phyloP scores from a whole-genome alignment of 2,113 vertebrate genomes.

The Nansenia antarctica region DNA sequence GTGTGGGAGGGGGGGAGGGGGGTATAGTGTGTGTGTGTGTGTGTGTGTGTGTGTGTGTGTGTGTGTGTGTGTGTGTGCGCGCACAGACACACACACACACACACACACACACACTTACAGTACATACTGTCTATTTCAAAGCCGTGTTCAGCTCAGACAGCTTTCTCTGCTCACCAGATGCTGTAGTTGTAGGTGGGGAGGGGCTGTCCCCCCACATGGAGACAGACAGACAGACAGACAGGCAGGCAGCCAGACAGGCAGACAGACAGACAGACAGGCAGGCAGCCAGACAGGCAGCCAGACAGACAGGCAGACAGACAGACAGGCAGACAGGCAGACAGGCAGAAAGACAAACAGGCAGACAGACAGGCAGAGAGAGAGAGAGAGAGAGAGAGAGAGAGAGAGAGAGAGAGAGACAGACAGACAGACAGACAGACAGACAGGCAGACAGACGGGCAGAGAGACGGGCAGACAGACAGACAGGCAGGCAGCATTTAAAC shows the following conservation, averaged over 20 bases:
- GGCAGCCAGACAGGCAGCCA: constrained; percentile 38
- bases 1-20: no score
- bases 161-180: neutral
- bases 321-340: constrained; percentile 38
- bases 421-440: neutral
- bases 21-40: no score
- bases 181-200: neutral
- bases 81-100: neutral
- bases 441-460: constrained; percentile 32
- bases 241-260: no score
- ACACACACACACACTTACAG: neutral
- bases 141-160: neutral
- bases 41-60: no score
- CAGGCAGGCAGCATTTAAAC: neutral
- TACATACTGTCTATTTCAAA: neutral
- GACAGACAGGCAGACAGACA: constrained; percentile 20
- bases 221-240: no score
- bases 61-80: no score
- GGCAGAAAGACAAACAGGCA: constrained; percentile 35
- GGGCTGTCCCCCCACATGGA: neutral
- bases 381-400: constrained; percentile 3
- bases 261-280: no score
- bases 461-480: neutral
- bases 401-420: constrained; percentile 22
- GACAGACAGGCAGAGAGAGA: constrained; percentile 19